These are phyloP conservation scores for Calidris pugnax DNA, from an alignment of 2,113 vertebrate species.

Conservation along the genomic window DNA sequence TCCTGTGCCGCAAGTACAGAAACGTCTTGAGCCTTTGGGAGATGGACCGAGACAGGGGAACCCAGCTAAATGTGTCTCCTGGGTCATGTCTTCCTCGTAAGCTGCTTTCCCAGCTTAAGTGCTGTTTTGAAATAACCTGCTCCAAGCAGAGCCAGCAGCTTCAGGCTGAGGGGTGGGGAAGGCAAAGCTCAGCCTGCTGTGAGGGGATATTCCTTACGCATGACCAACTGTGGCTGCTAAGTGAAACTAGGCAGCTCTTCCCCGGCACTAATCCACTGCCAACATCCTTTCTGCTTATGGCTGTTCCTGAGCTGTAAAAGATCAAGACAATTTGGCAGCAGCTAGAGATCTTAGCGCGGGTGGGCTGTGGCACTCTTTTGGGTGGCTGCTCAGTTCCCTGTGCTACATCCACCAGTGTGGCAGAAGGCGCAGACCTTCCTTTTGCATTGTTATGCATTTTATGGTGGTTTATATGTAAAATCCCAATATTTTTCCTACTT, in stretches of 20 bases:
- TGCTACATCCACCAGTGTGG: not conserved
- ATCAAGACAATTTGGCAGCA: not conserved
- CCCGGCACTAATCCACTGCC: not conserved
- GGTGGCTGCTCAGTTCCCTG: not conserved
- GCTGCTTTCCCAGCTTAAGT: not conserved
- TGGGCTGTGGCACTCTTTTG: not conserved
- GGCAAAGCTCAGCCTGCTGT: not conserved
- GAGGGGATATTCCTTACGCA: not conserved
- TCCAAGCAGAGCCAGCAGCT: not conserved
- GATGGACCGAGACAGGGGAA: not conserved
- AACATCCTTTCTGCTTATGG: not conserved
- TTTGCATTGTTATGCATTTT: not conserved
- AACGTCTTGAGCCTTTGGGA: not conserved
- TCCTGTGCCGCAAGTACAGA: not conserved
- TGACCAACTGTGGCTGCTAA: not conserved
- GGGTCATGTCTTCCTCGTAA: not conserved
- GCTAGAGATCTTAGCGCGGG: not conserved
- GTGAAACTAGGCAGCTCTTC: not conserved
- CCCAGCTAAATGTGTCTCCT: not conserved
- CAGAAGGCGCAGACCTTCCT: accelerated
- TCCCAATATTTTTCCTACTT: not conserved
- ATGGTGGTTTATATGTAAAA: not conserved
- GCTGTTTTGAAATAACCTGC: not conserved
- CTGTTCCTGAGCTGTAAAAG: not conserved
- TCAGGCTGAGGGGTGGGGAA: not conserved